Evolutionary conservation across 2,797 vertebrate species (phyloP), one percentile per base, ranked within the genome.

Genomic region (Macrochelys suwanniensis): DNA sequence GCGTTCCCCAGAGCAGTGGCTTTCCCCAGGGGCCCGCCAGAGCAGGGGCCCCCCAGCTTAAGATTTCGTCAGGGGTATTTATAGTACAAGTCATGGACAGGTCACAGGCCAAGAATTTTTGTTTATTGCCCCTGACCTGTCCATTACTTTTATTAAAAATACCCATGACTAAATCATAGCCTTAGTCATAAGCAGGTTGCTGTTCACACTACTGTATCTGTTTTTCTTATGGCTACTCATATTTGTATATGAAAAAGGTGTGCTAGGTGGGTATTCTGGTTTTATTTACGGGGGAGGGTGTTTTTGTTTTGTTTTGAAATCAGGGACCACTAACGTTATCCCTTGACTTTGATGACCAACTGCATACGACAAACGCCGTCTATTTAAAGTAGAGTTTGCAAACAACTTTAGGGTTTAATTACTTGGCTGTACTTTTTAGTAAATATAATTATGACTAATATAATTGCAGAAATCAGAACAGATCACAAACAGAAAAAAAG

Each of bases 291-390:
- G 37, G 37, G 37, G 37, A 4, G 37, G 37, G 3, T 42, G 37
- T 28, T 12, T 57, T 56, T 56, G 42, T 56, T 28, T 26, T 49
- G 49, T 49, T 49, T 49, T 49, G 47, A 57, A 57, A 26, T 57
- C 53, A 0, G 0, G 2, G 76, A 17, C 56, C 84, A 5, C 51
- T 89, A 49, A 37, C 25, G 0, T 61, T 12, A 50, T 17, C 0
- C 0, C 26, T 28, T 19, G 45, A 87, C 89, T 91, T 92, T 57
- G 56, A 26, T 59, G 79, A 28, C 86, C 47, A 45, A 74, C 74
- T 56, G 31, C 5, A 74, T 87, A 0, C 37, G 2, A 5, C 57
- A 90, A 74, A 59, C 21, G 19, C 0, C 0, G 0, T 0, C 45
- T n/a, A 21, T 26, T 81, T 71, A 82, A 95, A 93, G 53, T 61